Evolutionary conservation across 53 echinoderm and acorn worm genomes (phyloP), one percentile per base, ranked within the genome.

Genomic region (Echinarachnius parma): DNA sequence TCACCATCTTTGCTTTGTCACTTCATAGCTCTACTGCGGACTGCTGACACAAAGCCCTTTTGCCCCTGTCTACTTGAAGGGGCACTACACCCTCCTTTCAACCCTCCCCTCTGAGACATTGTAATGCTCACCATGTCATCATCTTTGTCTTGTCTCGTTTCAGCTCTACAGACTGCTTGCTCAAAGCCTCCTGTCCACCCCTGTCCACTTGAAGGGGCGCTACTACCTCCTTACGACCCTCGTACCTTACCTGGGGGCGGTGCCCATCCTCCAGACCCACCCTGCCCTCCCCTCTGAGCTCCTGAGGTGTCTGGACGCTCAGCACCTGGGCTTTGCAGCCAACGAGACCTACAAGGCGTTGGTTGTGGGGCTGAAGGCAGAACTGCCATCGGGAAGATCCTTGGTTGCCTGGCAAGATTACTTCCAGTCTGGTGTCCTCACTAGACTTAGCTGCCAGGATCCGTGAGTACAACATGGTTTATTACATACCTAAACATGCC

Each of bases 141-240:
- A 10, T 50, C 18, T 8, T 50, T 4, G 9, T 35, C 2, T 72
- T 45, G 4, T 42, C 16, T 64, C n/a, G 16, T 23, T 31, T 4
- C 59, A 95, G 95, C 62, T 95, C 18, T 79, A 66, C 42, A 45
- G 69, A 16, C 58, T 58, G 36, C 63, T 90, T 27, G 74, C 79
- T 20, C 58, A 54, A 20, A 81, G 46, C 16, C 84, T 96, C 0
- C 55, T 88, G 37, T 29, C 69, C 22, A 80, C 85, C 27, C 85
- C 98, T 0, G 77, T 80, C 63, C 98, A 96, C 48, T 62, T 96
- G 55, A 96, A 91, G 66, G 88, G 91, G 24, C 84, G 88, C 36
- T 91, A 96, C 78, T 60, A 66, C 25, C 77, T 90, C 21, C 60
- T 96, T n/a, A 35, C 79, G 3, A 46, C 77, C 34, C 82, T 96